phyloP scores from a whole-genome alignment of 2,113 vertebrate genomes.

The Phaethon lepturus region DNA sequence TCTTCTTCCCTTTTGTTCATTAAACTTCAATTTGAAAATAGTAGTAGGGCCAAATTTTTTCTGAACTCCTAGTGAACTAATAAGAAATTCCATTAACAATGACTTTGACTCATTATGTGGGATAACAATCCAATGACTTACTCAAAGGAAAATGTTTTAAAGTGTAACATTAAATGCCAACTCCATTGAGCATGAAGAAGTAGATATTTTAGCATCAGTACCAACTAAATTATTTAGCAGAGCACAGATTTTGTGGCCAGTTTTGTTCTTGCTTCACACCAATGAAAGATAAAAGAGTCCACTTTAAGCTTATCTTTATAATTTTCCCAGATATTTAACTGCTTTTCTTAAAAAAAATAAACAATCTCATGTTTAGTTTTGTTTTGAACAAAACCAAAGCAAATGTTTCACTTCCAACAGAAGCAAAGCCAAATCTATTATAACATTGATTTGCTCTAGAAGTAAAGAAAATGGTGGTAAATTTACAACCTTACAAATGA shows the following conservation, averaged over 20 bases:
- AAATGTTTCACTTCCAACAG: neutral
- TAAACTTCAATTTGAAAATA: neutral
- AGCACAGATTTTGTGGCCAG: neutral
- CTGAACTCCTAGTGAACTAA: neutral
- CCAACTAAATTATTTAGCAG: neutral
- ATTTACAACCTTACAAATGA: neutral
- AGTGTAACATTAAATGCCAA: neutral
- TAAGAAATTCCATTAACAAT: neutral
- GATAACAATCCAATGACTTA: neutral
- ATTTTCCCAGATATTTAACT: neutral
- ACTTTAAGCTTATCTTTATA: neutral
- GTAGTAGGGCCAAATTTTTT: neutral
- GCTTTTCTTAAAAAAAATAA: neutral
- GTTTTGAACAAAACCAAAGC: neutral
- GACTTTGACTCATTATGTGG: neutral
- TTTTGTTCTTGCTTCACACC: neutral
- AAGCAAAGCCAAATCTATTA: neutral
- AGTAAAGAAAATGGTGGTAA: neutral
- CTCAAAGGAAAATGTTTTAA: neutral
- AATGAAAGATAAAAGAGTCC: neutral
- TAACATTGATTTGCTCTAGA: neutral
- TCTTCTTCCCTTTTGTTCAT: neutral
- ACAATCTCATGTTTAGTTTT: neutral
- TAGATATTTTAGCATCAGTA: neutral
- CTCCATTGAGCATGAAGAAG: neutral